A percentile compares a stretch with the other conserved stretches of the same genome.
Conservation (phyloP, 1,140 invertebrate genomes). For the Alviniconcha marisindica region DNA sequence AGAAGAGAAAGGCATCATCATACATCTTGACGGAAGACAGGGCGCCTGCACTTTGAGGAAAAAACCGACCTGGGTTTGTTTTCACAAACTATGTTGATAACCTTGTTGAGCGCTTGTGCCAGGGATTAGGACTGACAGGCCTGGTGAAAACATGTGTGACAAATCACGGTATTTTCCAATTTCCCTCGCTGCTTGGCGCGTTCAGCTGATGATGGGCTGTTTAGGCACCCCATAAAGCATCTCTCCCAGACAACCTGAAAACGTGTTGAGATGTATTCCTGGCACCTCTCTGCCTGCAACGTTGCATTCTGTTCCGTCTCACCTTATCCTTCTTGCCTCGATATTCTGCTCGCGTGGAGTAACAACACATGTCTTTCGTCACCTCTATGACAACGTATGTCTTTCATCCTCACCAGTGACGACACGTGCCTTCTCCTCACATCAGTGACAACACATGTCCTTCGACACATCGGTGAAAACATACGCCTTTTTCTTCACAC, state of each 20-base stretch:
- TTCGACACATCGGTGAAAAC: too few species aligned
- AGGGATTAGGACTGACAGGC: conserved; percentile 9
- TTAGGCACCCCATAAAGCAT: background rate
- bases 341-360: too few species aligned
- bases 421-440: too few species aligned
- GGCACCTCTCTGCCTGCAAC: background rate
- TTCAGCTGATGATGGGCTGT: background rate
- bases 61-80: conserved; percentile 18
- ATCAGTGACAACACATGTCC: too few species aligned
- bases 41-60: background rate
- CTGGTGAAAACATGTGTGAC: conserved; percentile 28
- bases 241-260: background rate
- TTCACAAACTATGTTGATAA: conserved; percentile 27
- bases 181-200: background rate
- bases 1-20: conserved; percentile 3
- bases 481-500: too few species aligned
- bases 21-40: background rate
- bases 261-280: background rate
- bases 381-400: too few species aligned
- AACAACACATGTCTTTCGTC: too few species aligned
- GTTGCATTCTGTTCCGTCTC: too few species aligned
- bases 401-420: too few species aligned
- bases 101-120: background rate
- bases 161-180: background rate
- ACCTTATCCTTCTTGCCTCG: too few species aligned